These are phyloP conservation scores for Apamea sordens DNA, from an alignment of 2,888 invertebrate species.

Conservation along the genomic window DNA sequence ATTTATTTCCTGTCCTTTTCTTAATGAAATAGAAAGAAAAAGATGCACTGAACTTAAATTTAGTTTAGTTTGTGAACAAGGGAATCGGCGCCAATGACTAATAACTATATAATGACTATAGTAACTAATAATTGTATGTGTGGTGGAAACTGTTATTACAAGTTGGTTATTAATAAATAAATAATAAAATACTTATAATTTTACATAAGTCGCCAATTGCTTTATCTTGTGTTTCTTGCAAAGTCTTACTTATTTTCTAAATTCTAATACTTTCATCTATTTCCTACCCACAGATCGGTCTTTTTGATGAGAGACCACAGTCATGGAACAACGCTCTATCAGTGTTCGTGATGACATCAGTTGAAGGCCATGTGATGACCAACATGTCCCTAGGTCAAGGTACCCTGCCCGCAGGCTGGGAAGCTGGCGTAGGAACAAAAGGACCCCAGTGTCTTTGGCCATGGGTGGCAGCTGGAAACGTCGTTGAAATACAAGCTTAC, in stretches of 20 bases:
- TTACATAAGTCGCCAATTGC: background rate
- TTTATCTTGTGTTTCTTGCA: background rate
- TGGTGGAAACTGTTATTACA: too few species aligned
- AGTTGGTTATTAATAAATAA: too few species aligned
- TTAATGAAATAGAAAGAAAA: too few species aligned
- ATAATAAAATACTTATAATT: too few species aligned
- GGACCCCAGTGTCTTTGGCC: slow-evolving; percentile 92
- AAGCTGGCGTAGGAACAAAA: slow-evolving; percentile 79
- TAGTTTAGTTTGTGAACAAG: too few species aligned
- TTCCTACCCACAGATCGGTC: slow-evolving; percentile 80
- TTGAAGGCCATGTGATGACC: slow-evolving; percentile 87
- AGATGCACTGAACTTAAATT: too few species aligned
- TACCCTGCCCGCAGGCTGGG: slow-evolving; percentile 91
- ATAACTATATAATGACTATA: too few species aligned
- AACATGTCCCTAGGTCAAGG: slow-evolving; percentile 89
- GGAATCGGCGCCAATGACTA: too few species aligned
- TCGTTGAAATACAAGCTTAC: slow-evolving; percentile 89
- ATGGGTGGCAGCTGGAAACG: slow-evolving; percentile 92
- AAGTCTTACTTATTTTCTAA: background rate
- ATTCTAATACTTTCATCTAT: slow-evolving; percentile 17
- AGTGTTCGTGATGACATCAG: slow-evolving; percentile 77
- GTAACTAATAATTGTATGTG: too few species aligned
- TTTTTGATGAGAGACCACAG: slow-evolving; percentile 80
- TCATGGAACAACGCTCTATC: slow-evolving; percentile 84
- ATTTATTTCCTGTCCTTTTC: too few species aligned